Evolutionary conservation across 2,888 invertebrate genomes (phyloP).

Genomic region (Dasysyrphus albostriatus): DNA sequence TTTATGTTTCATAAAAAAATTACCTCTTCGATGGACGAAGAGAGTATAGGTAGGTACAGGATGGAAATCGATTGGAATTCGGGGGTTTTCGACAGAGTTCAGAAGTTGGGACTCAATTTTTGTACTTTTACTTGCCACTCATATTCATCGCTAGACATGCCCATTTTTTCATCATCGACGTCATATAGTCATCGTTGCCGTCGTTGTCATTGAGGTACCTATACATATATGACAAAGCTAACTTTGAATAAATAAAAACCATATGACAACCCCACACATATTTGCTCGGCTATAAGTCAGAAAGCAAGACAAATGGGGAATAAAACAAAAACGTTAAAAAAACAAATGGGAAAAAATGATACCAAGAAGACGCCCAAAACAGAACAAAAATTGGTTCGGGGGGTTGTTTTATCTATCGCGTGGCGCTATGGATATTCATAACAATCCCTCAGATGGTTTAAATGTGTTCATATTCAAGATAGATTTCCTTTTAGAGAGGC

Average conservation of each 20-base stretch:
- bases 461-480: slow-evolving; percentile 72
- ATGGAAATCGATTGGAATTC: slow-evolving; percentile 66
- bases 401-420: slow-evolving; percentile 36
- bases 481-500: slow-evolving; percentile 46
- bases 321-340: slow-evolving; percentile 34
- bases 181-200: not conserved
- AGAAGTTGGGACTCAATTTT: slow-evolving; percentile 21
- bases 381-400: slow-evolving; percentile 29
- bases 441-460: slow-evolving; percentile 72
- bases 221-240: slow-evolving; percentile 62
- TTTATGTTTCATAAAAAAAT: not conserved
- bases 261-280: slow-evolving; percentile 54
- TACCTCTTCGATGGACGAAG: slow-evolving; percentile 32
- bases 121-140: not conserved
- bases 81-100: slow-evolving; percentile 54
- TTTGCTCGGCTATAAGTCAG: slow-evolving; percentile 66
- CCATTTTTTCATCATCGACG: slow-evolving; percentile 45
- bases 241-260: slow-evolving; percentile 73
- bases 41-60: not conserved
- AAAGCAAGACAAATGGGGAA: slow-evolving; percentile 59
- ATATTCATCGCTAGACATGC: slow-evolving; percentile 54
- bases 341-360: not conserved
- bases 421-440: slow-evolving; percentile 66
- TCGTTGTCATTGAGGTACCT: slow-evolving; percentile 13
- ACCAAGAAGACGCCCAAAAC: slow-evolving; percentile 5